Evolutionary conservation across 2,888 invertebrate genomes (phyloP).

Genomic region (Agrochola lychnidis): DNA sequence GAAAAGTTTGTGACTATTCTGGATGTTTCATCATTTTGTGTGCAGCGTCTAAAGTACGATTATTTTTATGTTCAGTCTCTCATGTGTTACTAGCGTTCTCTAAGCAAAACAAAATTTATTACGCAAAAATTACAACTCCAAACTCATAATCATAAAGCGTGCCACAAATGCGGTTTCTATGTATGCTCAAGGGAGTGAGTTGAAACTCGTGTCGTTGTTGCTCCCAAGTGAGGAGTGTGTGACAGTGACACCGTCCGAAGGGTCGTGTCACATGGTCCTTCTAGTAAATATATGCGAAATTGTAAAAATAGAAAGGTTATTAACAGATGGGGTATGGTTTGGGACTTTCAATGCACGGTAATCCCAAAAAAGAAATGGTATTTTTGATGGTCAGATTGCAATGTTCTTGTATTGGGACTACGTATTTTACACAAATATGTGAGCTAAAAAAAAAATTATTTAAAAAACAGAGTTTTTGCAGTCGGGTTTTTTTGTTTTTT

Average conservation of each 20-base stretch:
- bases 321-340: conserved; percentile 37
- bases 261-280: conserved; percentile 39
- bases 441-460: too few species aligned
- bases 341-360: conserved; percentile 9
- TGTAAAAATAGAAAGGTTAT: conserved; percentile 52
- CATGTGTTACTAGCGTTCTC: neutral
- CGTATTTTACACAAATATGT: neutral
- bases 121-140: conserved; percentile 26
- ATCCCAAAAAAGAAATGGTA: too few species aligned
- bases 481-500: too few species aligned
- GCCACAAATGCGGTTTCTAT: conserved; percentile 81
- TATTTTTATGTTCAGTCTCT: neutral
- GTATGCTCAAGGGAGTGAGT: conserved; percentile 79
- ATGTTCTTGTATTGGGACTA: too few species aligned
- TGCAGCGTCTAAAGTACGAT: neutral
- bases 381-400: too few species aligned
- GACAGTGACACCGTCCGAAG: conserved; percentile 46
- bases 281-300: conserved; percentile 51
- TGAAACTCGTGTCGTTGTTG: conserved; percentile 58
- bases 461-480: too few species aligned
- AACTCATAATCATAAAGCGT: conserved; percentile 49
- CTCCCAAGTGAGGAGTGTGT: conserved; percentile 64
- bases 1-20: neutral
- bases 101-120: neutral
- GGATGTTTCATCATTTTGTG: neutral